Evolutionary conservation across 2,113 vertebrate species (phyloP).

Genomic region (Camelus dromedarius): DNA sequence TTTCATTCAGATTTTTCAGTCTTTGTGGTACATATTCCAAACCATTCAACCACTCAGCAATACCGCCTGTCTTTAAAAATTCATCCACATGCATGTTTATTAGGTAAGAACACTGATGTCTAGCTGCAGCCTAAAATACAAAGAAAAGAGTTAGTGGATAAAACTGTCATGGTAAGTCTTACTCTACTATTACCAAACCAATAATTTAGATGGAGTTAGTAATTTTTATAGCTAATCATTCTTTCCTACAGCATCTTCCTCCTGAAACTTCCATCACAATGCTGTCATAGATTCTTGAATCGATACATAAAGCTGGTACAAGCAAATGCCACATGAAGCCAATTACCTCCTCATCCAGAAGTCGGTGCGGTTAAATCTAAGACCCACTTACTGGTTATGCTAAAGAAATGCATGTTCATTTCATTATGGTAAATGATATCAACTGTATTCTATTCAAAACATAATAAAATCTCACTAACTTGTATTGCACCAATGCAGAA

Average conservation of each 20-base stretch:
- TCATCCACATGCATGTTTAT: conserved; percentile 93
- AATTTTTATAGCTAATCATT: conserved; percentile 1
- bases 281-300: background rate
- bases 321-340: background rate
- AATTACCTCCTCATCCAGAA: background rate
- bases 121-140: conserved; percentile 89
- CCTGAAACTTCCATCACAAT: conserved; percentile 9
- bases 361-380: background rate
- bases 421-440: background rate
- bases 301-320: background rate
- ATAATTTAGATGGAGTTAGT: background rate
- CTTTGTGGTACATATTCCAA: conserved; percentile 91
- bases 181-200: conserved; percentile 45
- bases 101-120: conserved; percentile 92
- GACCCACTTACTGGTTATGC: background rate
- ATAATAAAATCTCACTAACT: background rate
- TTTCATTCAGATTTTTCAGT: conserved; percentile 93
- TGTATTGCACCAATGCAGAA: background rate
- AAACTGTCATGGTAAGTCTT: background rate
- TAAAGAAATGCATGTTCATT: background rate
- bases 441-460: background rate
- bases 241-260: background rate
- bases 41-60: conserved; percentile 91
- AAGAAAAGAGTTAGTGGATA: conserved; percentile 56
- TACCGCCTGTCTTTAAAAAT: conserved; percentile 92